A percentile compares a stretch with the other conserved stretches of the same genome.
These are phyloP conservation scores for Tromatobia lineatoria DNA, from an alignment of 2,888 invertebrate species.

Conservation along the genomic window DNA sequence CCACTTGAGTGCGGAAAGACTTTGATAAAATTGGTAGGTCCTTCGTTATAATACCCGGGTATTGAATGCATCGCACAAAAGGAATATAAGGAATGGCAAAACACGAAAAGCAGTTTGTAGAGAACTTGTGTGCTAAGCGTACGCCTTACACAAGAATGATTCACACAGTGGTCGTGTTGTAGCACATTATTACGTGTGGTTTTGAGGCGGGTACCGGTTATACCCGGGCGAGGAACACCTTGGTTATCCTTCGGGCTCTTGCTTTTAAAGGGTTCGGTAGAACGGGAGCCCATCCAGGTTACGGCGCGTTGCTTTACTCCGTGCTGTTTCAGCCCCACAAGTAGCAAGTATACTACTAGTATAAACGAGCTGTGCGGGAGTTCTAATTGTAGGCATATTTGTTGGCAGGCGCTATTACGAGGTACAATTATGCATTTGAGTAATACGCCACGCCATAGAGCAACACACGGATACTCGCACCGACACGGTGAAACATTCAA, in stretches of 20 bases:
- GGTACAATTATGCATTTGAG: slow-evolving; percentile 78
- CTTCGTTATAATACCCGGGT: slow-evolving; percentile 50
- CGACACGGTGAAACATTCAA: slow-evolving; percentile 24
- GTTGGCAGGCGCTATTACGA: slow-evolving; percentile 75
- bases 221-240: slow-evolving; percentile 57
- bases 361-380: slow-evolving; percentile 66
- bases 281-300: slow-evolving; percentile 30
- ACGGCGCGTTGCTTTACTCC: slow-evolving; percentile 28
- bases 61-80: slow-evolving; percentile 35
- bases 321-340: slow-evolving; percentile 34
- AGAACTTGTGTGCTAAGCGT: background rate
- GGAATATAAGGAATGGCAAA: slow-evolving; percentile 57
- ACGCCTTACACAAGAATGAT: slow-evolving; percentile 57
- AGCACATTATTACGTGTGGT: slow-evolving; percentile 79
- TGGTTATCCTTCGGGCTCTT: slow-evolving; percentile 48
- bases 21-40: slow-evolving; percentile 49
- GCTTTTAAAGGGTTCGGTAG: slow-evolving; percentile 27
- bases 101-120: slow-evolving; percentile 49
- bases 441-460: slow-evolving; percentile 73
- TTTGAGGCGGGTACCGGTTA: slow-evolving; percentile 70
- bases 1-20: slow-evolving; percentile 14
- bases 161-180: slow-evolving; percentile 61
- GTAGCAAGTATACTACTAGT: slow-evolving; percentile 34
- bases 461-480: slow-evolving; percentile 30
- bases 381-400: slow-evolving; percentile 79